Evolutionary conservation across 2,888 invertebrate species (phyloP), one percentile per base, ranked within the genome.

Genomic region (Pollenia labialis): DNA sequence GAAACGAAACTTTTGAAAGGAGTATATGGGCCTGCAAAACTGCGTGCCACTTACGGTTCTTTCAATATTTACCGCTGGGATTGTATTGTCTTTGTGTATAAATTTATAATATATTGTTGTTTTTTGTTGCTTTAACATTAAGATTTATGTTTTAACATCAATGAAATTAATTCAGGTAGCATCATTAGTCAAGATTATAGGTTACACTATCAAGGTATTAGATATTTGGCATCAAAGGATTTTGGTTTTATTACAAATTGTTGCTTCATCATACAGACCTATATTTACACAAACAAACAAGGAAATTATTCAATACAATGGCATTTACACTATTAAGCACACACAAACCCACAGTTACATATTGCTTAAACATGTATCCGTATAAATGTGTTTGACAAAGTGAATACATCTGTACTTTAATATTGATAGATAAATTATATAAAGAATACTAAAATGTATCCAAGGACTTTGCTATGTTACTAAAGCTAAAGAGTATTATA

Each of bases 161-260:
- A 84, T 81, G 81, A 84, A 87, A 84, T 81, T 87, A 87, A 87
- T 87, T 84, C 87, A 87, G 77, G 87, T 76, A 81, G 64, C 46
- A 81, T 87, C 87, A 84, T 84, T 87, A 87, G 87, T 84, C 87
- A 84, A 81, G 84, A 87, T 84, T 84, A 77, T 58, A 79, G 84
- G 81, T 87, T 81, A 87, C 74, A 87, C 69, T 84, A 87, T 77
- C 77, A 84, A 48, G 72, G 71, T 32, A 81, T 83, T 76, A 76
- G 52, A 74, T 52, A 68, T 50, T 76, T 72, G 72, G 54, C 16
- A 84, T 84, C 72, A 87, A 81, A 84, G 76, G 84, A 76, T 81
- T 87, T 83, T 12, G 32, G 40, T 66, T 80, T 69, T 64, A 82
- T 48, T 32, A 77, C 16, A 77, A 83, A 83, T 54, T 82, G 40